phyloP scores from a whole-genome alignment of 2,888 invertebrate genomes.

The Parascotia fuliginaria region DNA sequence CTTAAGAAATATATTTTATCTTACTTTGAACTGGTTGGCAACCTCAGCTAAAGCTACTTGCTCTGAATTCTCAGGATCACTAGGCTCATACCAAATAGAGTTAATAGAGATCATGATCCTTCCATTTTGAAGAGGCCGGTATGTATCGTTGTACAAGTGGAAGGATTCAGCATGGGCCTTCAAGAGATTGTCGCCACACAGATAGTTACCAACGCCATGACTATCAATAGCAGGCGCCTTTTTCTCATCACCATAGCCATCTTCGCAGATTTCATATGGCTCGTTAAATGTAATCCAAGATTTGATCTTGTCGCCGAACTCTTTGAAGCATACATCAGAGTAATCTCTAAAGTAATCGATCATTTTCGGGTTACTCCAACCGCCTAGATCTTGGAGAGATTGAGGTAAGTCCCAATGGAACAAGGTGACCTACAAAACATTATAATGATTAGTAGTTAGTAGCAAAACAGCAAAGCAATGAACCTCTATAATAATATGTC shows the following conservation, averaged over 20 bases:
- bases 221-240: slow-evolving; percentile 84
- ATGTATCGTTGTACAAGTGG: slow-evolving; percentile 87
- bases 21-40: slow-evolving; percentile 82
- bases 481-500: too few relatives aligned
- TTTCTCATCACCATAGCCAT: slow-evolving; percentile 81
- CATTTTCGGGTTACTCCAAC: slow-evolving; percentile 84
- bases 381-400: slow-evolving; percentile 83
- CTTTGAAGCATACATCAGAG: slow-evolving; percentile 81
- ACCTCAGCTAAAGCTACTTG: slow-evolving; percentile 78
- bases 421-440: slow-evolving; percentile 80
- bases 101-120: slow-evolving; percentile 83
- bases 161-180: slow-evolving; percentile 89
- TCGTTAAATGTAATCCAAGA: slow-evolving; percentile 91
- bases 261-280: slow-evolving; percentile 84
- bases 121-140: slow-evolving; percentile 83
- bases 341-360: slow-evolving; percentile 85
- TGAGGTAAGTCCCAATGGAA: slow-evolving; percentile 90
- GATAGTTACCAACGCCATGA: slow-evolving; percentile 87
- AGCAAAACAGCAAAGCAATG: too few relatives aligned
- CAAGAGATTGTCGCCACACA: slow-evolving; percentile 87
- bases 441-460: slow-evolving; percentile 3
- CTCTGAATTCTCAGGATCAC: slow-evolving; percentile 69
- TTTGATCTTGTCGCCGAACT: slow-evolving; percentile 86
- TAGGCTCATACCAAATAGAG: slow-evolving; percentile 83
- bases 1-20: neutral